Evolutionary conservation across 2,797 vertebrate genomes (phyloP).

Genomic region (Phalanger gymnotis): DNA sequence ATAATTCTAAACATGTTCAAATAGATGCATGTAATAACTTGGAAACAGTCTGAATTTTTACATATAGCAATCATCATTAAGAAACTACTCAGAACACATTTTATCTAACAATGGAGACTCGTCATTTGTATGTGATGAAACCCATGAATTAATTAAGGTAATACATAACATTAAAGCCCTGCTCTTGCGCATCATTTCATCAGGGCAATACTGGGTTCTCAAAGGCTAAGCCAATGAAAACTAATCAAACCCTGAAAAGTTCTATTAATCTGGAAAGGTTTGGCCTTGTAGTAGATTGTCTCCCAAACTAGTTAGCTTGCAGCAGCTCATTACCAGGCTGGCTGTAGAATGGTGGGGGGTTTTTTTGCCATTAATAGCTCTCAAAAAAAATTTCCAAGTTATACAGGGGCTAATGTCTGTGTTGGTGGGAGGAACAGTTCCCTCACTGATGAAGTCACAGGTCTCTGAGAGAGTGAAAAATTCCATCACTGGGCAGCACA

Average conservation of each 20-base stretch:
- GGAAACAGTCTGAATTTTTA: background rate
- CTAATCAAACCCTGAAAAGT: background rate
- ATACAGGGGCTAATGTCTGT: background rate
- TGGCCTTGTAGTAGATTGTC: background rate
- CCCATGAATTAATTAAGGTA: background rate
- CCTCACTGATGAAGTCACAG: background rate
- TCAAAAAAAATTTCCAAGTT: background rate
- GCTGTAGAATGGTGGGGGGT: background rate
- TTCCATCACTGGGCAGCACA: background rate
- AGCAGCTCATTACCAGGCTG: background rate
- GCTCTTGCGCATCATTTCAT: background rate
- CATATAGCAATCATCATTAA: background rate
- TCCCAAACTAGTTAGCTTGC: background rate
- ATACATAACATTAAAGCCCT: background rate
- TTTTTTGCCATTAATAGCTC: background rate
- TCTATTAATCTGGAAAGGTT: background rate
- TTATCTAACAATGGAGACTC: background rate
- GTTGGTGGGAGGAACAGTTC: background rate
- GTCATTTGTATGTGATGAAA: background rate
- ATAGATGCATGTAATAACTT: background rate
- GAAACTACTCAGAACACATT: background rate
- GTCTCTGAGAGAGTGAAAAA: background rate
- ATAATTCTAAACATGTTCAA: background rate
- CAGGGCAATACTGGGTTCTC: background rate
- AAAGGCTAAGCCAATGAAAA: background rate